Percentiles rank a stretch among this genome's conserved stretches.
phyloP scores from a whole-genome alignment of 30 jellyfish, hydroid and myxozoan genomes.

The Aurelia sp. region DNA sequence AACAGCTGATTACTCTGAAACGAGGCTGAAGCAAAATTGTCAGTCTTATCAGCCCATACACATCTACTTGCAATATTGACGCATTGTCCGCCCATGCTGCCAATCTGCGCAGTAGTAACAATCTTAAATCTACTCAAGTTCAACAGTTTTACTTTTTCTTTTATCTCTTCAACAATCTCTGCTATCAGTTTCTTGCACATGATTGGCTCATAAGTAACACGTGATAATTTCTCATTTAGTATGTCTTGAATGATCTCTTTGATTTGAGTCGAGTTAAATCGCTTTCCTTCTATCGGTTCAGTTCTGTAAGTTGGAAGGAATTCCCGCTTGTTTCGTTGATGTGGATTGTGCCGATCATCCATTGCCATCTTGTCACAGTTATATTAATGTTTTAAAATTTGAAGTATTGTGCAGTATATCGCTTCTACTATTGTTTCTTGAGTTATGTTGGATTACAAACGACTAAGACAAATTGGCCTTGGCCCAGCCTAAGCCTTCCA shows the following conservation, averaged over 20 bases:
- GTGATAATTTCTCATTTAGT: conserved; percentile 34
- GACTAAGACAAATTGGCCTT: too few species aligned
- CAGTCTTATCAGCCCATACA: conserved; percentile 83
- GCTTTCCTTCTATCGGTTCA: conserved; percentile 35
- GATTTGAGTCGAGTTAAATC: conserved; percentile 43
- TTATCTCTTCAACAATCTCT: conserved; percentile 56
- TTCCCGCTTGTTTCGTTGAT: conserved; percentile 29
- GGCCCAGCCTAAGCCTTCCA: too few species aligned
- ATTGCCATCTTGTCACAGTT: background rate
- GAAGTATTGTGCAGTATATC: background rate
- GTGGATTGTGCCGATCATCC: conserved; percentile 43
- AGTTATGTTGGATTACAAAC: too few species aligned
- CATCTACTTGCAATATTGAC: conserved; percentile 77
- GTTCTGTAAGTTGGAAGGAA: conserved; percentile 64
- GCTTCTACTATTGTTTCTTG: too few species aligned
- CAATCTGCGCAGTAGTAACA: conserved; percentile 69
- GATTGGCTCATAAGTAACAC: conserved; percentile 31
- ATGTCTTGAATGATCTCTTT: conserved; percentile 32
- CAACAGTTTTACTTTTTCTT: conserved; percentile 45
- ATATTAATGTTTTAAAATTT: background rate
- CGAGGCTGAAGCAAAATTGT: conserved; percentile 72
- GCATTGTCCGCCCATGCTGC: conserved; percentile 67
- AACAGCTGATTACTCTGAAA: conserved; percentile 43
- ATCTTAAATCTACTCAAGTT: conserved; percentile 49
- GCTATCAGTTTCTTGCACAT: conserved; percentile 11